Percentiles rank a stretch among this genome's conserved stretches.
Evolutionary conservation across 2,888 invertebrate genomes (phyloP).

Genomic region (Cenopis cana): DNA sequence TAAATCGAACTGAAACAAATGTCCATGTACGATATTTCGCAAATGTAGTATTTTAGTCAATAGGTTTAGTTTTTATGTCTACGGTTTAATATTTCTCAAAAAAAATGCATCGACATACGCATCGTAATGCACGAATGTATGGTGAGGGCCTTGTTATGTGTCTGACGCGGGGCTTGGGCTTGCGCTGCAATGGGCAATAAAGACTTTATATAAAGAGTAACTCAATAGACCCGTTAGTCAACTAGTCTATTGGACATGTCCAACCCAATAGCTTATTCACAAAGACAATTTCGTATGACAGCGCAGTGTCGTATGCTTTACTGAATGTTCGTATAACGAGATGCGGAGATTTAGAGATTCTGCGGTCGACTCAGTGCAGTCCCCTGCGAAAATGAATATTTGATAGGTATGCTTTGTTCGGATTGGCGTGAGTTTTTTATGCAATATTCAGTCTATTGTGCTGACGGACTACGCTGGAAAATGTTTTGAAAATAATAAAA

Average conservation of each 20-base stretch:
- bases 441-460: not conserved
- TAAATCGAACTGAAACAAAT: no score
- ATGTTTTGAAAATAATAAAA: not conserved
- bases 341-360: conserved; percentile 13
- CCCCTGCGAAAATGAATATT: conserved; percentile 20
- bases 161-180: no score
- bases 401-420: conserved; percentile 24
- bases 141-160: no score
- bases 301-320: not conserved
- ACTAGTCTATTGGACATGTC: not conserved
- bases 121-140: no score
- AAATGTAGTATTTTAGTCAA: no score
- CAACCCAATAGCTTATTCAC: conserved; percentile 1
- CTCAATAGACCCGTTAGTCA: not conserved
- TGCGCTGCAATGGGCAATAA: not conserved
- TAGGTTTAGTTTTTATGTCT: no score
- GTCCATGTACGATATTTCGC: no score
- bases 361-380: conserved; percentile 12
- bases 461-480: not conserved
- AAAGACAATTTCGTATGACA: conserved; percentile 2
- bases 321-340: not conserved
- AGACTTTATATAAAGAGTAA: no score
- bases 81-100: no score
- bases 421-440: conserved; percentile 10
- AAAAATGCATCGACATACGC: no score